Base-by-base conservation (phyloP, 1,140 invertebrate species). In the Oryzaephilus surinamensis region DNA sequence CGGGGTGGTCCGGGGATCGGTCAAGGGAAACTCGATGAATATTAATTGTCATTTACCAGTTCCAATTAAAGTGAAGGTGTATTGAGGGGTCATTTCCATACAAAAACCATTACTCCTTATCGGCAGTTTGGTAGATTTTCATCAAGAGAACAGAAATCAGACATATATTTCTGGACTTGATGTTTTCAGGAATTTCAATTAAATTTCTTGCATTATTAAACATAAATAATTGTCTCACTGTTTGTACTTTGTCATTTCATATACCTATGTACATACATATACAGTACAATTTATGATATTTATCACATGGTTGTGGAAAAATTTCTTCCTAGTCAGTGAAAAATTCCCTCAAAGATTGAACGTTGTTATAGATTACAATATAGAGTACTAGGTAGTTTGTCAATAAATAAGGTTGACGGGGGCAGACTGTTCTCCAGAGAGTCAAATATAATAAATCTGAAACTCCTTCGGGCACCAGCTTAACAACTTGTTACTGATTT, bases 31-130 rank as follows among this genome's bases (percentile, higher is more conserved):
- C 38, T 37, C 34, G 46, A 45, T 49, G 43, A 45, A 45, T 45
- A 49, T 49, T 49, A 49, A 49, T 49, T 49, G 42, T 38, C 40
- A 41, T 42, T 45, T 39, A 36, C 46, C 40, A 41, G 42, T 36
- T 38, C 39, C 46, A 49, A 49, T 49, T 45, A 45, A 36, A 45
- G 43, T 24, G 30, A n/a, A n/a, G n/a, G n/a, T n/a, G 28, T 30
- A 41, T 49, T 32, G 34, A 31, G 27, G 20, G 43, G 30, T 30
- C 26, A 49, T 49, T 49, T 49, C 43, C 46, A 49, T 49, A 45
- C 39, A 40, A 49, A 49, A 49, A 49, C 46, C 38, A 49, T 49
- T 49, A 49, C 36, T 49, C 41, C 43, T 49, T 49, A 49, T 49
- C 39, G 46, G 35, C 42, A 39, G 29, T 32, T 41, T 37, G 38